Percentiles rank a stretch among this genome's conserved stretches.
These are phyloP conservation scores for Pandemis corylana DNA, from an alignment of 2,888 invertebrate genomes.

Conservation along the genomic window DNA sequence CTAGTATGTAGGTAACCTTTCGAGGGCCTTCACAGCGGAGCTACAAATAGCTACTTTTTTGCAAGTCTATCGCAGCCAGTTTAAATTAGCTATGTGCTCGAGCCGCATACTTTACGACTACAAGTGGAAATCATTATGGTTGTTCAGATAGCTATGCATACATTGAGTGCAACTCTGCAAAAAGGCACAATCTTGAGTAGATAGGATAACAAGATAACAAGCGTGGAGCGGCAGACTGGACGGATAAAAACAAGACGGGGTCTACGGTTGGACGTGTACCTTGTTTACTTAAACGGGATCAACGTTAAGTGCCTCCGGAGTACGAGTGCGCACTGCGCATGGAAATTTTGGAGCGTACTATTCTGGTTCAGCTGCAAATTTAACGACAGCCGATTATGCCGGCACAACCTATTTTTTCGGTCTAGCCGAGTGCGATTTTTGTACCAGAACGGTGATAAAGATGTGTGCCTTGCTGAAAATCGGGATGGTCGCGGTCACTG, in stretches of 20 bases:
- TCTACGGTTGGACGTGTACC: slow-evolving; percentile 76
- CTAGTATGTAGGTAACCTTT: slow-evolving; percentile 39
- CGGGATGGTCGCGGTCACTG: no score
- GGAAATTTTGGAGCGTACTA: slow-evolving; percentile 26
- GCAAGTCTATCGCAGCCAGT: slow-evolving; percentile 14
- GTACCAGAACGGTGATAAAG: neutral
- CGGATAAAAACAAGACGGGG: slow-evolving; percentile 80
- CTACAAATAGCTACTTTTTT: slow-evolving; percentile 35
- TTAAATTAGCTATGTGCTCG: slow-evolving; percentile 32
- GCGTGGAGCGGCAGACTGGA: slow-evolving; percentile 77
- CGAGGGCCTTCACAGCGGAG: slow-evolving; percentile 17
- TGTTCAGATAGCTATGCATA: slow-evolving; percentile 52
- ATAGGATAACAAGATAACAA: slow-evolving; percentile 85
- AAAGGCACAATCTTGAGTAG: slow-evolving; percentile 80
- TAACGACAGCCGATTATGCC: neutral
- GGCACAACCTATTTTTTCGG: neutral
- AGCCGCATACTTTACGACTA: slow-evolving; percentile 40
- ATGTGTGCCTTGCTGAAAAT: no score
- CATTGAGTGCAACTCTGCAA: slow-evolving; percentile 61
- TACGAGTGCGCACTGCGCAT: slow-evolving; percentile 25
- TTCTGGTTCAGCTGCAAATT: slow-evolving; percentile 2
- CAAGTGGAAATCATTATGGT: slow-evolving; percentile 45
- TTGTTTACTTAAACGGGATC: slow-evolving; percentile 82
- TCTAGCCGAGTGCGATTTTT: neutral
- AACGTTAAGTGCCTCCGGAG: slow-evolving; percentile 62